A percentile compares a stretch with the other conserved stretches of the same genome.
phyloP scores from a whole-genome alignment of 1,140 invertebrate genomes.

The Drosophila pseudoobscura region DNA sequence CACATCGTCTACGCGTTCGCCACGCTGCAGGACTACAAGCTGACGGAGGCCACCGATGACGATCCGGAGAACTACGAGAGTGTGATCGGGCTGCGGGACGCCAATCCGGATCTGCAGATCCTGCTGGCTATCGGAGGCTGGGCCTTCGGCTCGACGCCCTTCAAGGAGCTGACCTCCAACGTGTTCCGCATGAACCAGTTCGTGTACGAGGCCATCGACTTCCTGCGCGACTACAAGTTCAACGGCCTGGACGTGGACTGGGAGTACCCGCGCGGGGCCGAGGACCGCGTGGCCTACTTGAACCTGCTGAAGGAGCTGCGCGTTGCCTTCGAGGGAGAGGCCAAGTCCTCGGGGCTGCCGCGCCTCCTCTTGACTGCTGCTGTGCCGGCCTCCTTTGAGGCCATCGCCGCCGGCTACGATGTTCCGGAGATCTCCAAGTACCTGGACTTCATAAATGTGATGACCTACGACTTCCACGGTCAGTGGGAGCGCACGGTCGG shows the following conservation, averaged over 20 bases:
- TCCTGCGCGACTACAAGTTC: conserved; percentile 95
- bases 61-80: conserved; percentile 93
- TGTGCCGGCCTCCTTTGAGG: conserved; percentile 96
- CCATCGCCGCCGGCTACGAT: conserved; percentile 96
- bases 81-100: conserved; percentile 92
- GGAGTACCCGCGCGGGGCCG: conserved; percentile 96
- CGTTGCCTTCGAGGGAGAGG: conserved; percentile 95
- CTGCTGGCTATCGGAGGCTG: conserved; percentile 96
- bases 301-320: conserved; percentile 91
- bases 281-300: conserved; percentile 92
- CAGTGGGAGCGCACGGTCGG: conserved; percentile 96
- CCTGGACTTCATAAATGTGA: conserved; percentile 96
- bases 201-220: conserved; percentile 96
- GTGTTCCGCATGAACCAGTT: conserved; percentile 97
- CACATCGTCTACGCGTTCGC: conserved; percentile 97
- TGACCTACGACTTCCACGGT: conserved; percentile 98
- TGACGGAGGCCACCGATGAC: conserved; percentile 90
- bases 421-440: conserved; percentile 97
- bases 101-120: conserved; percentile 95
- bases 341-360: conserved; percentile 90
- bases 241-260: conserved; percentile 97
- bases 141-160: conserved; percentile 96
- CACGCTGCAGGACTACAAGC: conserved; percentile 92
- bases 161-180: conserved; percentile 95
- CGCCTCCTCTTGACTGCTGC: conserved; percentile 94